Conservation (phyloP, 1,140 invertebrate genomes). For the Forficula auricularia region DNA sequence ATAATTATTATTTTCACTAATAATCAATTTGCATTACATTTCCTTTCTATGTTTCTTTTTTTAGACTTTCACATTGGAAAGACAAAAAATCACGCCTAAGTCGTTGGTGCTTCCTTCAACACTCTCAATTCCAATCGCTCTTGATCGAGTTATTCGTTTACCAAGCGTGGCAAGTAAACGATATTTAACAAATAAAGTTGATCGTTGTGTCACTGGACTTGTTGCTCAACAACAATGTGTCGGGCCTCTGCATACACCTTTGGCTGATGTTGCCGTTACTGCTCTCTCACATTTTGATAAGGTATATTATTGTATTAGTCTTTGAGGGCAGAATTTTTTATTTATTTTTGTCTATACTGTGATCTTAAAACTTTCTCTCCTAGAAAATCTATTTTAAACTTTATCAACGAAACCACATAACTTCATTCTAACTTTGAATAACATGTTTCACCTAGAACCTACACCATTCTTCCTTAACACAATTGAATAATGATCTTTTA, state of each 20-base stretch:
- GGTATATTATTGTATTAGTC: slow-evolving; percentile 21
- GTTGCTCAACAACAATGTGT: slow-evolving; percentile 96
- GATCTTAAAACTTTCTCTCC: background rate
- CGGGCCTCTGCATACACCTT: slow-evolving; percentile 83
- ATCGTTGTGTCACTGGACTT: slow-evolving; percentile 88
- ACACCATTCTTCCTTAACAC: too few relatives aligned
- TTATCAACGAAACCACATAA: too few relatives aligned
- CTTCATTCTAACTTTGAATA: background rate
- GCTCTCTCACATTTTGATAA: slow-evolving; percentile 57
- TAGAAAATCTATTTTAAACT: slow-evolving; percentile 2
- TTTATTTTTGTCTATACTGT: slow-evolving; percentile 1
- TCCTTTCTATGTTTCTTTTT: background rate
- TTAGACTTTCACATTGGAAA: slow-evolving; percentile 3
- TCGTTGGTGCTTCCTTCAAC: slow-evolving; percentile 29
- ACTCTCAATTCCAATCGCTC: slow-evolving; percentile 40
- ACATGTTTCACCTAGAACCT: too few relatives aligned
- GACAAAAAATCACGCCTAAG: slow-evolving; percentile 8
- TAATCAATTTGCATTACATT: too few relatives aligned
- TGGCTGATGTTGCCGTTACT: slow-evolving; percentile 87
- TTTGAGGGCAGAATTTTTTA: slow-evolving; percentile 5
- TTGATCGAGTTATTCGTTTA: slow-evolving; percentile 68
- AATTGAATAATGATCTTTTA: too few relatives aligned
- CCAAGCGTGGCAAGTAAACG: slow-evolving; percentile 87
- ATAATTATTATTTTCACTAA: too few relatives aligned
- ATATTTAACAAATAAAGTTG: slow-evolving; percentile 87